phyloP scores from a whole-genome alignment of 2,113 vertebrate species.

The Naja naja region DNA sequence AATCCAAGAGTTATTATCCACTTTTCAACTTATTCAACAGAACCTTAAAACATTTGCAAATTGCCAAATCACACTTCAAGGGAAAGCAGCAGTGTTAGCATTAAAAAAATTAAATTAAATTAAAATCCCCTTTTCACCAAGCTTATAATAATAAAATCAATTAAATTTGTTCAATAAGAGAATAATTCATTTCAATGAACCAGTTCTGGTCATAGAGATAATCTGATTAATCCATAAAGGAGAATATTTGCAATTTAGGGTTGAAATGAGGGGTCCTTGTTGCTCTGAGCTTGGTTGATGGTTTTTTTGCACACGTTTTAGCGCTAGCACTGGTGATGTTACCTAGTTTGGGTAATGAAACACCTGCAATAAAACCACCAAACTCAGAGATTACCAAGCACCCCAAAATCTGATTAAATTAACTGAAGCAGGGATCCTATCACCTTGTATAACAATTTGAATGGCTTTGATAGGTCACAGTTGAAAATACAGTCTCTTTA shows the following conservation, averaged over 20 bases:
- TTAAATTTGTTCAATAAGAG: background rate
- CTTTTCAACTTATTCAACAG: background rate
- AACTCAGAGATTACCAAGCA: background rate
- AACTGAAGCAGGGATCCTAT: background rate
- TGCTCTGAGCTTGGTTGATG: background rate
- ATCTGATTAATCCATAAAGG: background rate
- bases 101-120: background rate
- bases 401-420: background rate
- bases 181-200: background rate
- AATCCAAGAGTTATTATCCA: background rate
- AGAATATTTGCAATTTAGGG: background rate
- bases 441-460: background rate
- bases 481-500: background rate
- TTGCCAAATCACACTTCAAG: background rate
- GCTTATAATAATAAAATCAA: background rate
- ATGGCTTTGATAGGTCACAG: background rate
- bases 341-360: background rate
- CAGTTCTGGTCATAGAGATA: background rate
- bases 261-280: background rate
- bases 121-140: background rate
- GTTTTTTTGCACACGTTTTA: background rate
- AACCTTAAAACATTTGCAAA: background rate
- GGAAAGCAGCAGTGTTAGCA: background rate
- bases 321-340: background rate
- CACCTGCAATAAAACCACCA: background rate